Conservation (phyloP, 2,113 vertebrate species). For the Dolichallabes microphthalmus region DNA sequence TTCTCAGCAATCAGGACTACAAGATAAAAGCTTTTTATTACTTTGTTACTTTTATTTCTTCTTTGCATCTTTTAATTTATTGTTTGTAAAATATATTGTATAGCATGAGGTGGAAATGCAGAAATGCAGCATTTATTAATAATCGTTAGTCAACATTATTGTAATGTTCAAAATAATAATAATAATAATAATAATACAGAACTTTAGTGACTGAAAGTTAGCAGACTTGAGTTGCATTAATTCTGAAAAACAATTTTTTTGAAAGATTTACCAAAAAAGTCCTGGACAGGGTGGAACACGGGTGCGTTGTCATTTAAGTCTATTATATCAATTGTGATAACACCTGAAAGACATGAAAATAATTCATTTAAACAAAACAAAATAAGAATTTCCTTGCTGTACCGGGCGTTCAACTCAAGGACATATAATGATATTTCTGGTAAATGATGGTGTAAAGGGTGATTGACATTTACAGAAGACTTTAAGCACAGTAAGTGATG, state of each 20-base stretch:
- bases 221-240: not conserved
- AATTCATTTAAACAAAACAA: slow-evolving; percentile 9
- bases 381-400: not conserved
- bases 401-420: no score
- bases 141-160: not conserved
- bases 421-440: no score
- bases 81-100: not conserved
- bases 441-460: no score
- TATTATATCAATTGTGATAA: slow-evolving; percentile 75
- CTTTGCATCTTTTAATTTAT: not conserved
- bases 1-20: slow-evolving; percentile 70
- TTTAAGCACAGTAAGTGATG: no score
- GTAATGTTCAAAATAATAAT: not conserved
- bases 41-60: not conserved
- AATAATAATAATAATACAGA: not conserved
- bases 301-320: slow-evolving; percentile 89
- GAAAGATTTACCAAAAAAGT: slow-evolving; percentile 78
- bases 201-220: not conserved
- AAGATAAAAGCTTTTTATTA: not conserved
- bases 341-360: slow-evolving; percentile 55
- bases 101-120: not conserved
- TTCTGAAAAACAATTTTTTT: not conserved
- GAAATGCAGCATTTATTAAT: not conserved
- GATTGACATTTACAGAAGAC: no score
- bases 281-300: slow-evolving; percentile 65